A percentile compares a stretch with the other conserved stretches of the same genome.
Evolutionary conservation across 2,113 vertebrate genomes (phyloP).

Genomic region (Dasyurus viverrinus): DNA sequence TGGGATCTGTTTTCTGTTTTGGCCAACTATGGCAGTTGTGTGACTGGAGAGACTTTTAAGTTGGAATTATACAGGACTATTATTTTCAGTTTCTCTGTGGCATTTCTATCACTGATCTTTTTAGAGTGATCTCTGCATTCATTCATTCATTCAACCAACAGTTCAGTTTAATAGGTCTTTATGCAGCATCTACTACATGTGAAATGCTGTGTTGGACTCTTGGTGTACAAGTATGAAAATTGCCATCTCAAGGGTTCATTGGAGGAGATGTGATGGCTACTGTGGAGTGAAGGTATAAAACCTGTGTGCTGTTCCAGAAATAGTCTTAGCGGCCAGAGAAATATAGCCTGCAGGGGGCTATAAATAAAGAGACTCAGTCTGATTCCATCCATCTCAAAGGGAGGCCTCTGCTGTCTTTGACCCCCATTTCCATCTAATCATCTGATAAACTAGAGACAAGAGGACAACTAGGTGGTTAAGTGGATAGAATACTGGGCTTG

Average conservation of each 20-base stretch:
- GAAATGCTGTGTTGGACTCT: background rate
- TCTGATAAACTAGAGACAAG: background rate
- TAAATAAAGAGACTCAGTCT: background rate
- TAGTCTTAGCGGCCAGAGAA: background rate
- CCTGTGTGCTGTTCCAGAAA: background rate
- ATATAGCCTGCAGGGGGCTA: background rate
- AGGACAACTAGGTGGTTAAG: background rate
- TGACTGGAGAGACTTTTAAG: background rate
- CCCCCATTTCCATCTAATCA: background rate
- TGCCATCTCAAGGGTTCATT: background rate
- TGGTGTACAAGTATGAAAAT: background rate
- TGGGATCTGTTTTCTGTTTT: fast-evolving
- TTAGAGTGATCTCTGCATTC: background rate
- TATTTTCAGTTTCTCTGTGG: background rate
- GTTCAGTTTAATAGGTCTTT: background rate
- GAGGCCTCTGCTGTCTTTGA: background rate
- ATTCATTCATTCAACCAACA: background rate
- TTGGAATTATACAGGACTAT: background rate
- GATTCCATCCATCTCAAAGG: background rate
- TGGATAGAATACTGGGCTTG: background rate
- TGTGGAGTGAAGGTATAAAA: background rate
- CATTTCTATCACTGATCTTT: background rate
- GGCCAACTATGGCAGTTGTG: background rate
- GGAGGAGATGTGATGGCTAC: background rate
- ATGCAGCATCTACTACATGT: background rate